Evolutionary conservation across 2,888 invertebrate genomes (phyloP), one percentile per base, ranked within the genome.

Genomic region (Odontocerum albicorne): DNA sequence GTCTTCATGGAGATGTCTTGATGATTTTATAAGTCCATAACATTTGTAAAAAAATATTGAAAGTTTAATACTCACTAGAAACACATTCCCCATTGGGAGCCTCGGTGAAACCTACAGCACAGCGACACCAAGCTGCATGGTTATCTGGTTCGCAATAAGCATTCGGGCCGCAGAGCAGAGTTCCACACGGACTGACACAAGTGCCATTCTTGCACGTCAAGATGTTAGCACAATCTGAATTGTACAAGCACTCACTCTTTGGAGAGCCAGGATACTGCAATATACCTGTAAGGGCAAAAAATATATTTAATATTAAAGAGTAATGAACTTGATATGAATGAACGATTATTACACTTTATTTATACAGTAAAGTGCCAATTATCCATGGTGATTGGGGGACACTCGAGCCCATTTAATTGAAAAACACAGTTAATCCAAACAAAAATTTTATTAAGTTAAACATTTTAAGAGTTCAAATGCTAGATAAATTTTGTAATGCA

Each of bases 71-170:
- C 55, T 55, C 74, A 88, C 90, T 84, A 46, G 92, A 92, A 35
- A 91, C 85, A 65, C 93, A 94, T 72, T 90, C 88, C 52, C 90
- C 92, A 59, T 85, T 85, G 46, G 84, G 79, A 57, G 87, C 87
- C 72, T 92, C 90, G 1, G 83, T 83, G 65, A 83, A 94, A 12
- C 93, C 93, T 43, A 89, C 86, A 52, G 86, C 83, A 66, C 95
- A 95, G 62, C 90, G 84, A 68, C 95, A 95, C 88, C 90, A 90
- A 4, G 91, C 90, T 1, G 88, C 90, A 67, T 94, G 94, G 64
- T 90, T 87, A 61, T 92, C 89, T 0, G 91, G 87, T 72, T 92
- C 91, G 68, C 95, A 95, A 65, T 87, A 87, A 0, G 94, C 90
- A 70, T 94, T 90, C 0, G 85, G 74, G 21, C 92, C 92, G 68